phyloP scores from a whole-genome alignment of 2,797 vertebrate species.

The Coccyzus lansbergi region DNA sequence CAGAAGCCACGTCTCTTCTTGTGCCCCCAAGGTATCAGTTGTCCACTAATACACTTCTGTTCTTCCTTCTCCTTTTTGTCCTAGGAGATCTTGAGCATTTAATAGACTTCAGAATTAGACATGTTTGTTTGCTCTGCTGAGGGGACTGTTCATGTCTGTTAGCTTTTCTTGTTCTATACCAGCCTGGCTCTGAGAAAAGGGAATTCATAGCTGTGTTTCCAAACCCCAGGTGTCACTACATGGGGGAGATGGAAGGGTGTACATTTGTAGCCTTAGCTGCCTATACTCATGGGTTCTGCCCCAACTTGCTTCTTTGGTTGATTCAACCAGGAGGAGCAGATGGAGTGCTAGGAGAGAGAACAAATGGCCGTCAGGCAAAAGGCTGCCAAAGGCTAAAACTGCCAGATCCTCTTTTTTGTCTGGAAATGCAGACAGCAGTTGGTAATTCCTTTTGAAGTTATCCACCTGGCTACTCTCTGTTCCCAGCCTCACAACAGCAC shows the following conservation, averaged over 20 bases:
- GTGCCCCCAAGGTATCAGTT: not conserved
- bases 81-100: not conserved
- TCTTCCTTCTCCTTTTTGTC: not conserved
- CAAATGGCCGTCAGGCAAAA: not conserved
- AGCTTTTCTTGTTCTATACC: not conserved
- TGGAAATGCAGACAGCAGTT: slow-evolving; percentile 24
- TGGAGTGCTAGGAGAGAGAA: slow-evolving; percentile 22
- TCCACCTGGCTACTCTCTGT: not conserved
- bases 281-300: not conserved
- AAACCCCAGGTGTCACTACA: not conserved
- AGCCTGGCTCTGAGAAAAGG: not conserved
- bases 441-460: slow-evolving; percentile 21
- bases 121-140: not conserved
- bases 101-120: not conserved
- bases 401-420: not conserved
- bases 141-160: not conserved
- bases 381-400: slow-evolving; percentile 10
- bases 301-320: not conserved
- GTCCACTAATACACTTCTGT: not conserved
- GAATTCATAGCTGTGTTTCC: not conserved
- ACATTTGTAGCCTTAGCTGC: not conserved
- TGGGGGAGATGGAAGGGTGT: not conserved
- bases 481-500: not conserved
- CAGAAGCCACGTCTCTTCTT: not conserved
- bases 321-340: not conserved